phyloP scores from a whole-genome alignment of 2,797 vertebrate genomes.

The Myiotriccus ornatus region DNA sequence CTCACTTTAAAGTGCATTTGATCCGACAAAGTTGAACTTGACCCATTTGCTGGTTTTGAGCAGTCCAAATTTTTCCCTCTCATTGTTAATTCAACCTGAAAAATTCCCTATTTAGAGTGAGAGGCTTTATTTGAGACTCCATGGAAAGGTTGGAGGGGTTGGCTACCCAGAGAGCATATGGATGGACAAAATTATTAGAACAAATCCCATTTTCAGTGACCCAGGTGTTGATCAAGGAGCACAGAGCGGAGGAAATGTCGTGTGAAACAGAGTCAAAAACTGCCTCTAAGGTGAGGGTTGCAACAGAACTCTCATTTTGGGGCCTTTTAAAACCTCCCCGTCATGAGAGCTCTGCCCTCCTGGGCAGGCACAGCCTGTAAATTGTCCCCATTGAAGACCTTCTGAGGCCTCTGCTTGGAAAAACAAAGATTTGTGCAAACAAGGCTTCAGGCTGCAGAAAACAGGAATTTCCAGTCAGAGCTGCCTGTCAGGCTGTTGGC shows the following conservation, averaged over 20 bases:
- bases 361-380: background rate
- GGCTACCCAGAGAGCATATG: background rate
- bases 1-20: background rate
- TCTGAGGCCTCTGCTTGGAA: background rate
- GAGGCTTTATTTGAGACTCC: background rate
- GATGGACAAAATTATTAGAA: background rate
- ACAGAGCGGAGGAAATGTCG: fast-evolving
- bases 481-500: fast-evolving
- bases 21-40: background rate
- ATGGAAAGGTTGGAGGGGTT: background rate
- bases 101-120: background rate
- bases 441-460: background rate
- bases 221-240: background rate
- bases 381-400: background rate
- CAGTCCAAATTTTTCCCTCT: background rate
- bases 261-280: background rate
- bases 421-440: background rate
- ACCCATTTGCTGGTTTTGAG: background rate
- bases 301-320: background rate
- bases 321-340: background rate
- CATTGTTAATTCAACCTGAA: background rate
- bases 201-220: background rate
- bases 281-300: background rate
- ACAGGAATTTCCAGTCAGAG: background rate
- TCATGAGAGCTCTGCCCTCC: background rate